These are phyloP conservation scores for Tokudaia muenninki DNA, from an alignment of 2,797 vertebrate species.

Conservation along the genomic window DNA sequence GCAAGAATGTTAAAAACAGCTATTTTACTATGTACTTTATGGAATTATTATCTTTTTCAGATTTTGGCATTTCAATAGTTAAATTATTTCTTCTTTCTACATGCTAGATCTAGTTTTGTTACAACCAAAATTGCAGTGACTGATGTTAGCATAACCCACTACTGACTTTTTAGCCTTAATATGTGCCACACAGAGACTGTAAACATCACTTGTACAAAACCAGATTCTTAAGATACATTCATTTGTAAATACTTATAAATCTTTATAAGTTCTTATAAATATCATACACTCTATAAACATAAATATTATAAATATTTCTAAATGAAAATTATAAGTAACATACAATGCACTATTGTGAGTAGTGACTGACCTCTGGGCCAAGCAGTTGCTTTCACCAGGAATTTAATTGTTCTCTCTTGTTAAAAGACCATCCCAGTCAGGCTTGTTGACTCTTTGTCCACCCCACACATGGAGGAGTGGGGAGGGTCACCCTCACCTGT, in stretches of 20 bases:
- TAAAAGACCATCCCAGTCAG: neutral
- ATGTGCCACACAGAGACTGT: neutral
- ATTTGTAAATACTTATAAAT: too few relatives aligned
- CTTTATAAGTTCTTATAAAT: too few relatives aligned
- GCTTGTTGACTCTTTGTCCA: too few relatives aligned
- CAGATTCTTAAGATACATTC: too few relatives aligned
- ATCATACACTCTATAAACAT: too few relatives aligned
- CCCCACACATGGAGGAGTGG: neutral
- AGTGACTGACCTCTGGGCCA: neutral
- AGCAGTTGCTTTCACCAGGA: neutral
- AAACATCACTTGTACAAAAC: neutral
- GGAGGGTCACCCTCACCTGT: neutral
- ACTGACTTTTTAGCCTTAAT: neutral
- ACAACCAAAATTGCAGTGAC: neutral
- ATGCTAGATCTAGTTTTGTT: neutral
- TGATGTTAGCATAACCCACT: neutral
- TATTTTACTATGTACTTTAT: neutral
- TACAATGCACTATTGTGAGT: too few relatives aligned
- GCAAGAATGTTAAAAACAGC: neutral
- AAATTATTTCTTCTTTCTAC: neutral
- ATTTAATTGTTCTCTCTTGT: neutral
- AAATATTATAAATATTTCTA: too few relatives aligned
- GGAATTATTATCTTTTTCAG: neutral
- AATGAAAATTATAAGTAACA: too few relatives aligned
- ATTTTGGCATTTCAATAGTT: neutral